These are phyloP conservation scores for Leucania comma DNA, from an alignment of 2,888 invertebrate genomes.

Conservation along the genomic window DNA sequence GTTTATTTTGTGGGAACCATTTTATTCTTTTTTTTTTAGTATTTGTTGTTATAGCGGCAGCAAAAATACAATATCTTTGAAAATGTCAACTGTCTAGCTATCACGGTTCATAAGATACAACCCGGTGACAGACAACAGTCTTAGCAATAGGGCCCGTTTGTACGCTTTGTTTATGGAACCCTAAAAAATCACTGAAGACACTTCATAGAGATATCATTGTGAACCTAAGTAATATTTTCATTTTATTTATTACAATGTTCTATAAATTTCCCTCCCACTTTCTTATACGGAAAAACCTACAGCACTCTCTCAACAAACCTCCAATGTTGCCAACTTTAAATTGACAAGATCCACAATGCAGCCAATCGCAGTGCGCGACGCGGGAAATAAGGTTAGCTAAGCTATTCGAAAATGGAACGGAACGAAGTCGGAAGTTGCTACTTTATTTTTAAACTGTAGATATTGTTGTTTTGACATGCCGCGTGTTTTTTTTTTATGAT, in stretches of 20 bases:
- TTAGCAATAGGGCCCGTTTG: too few species aligned
- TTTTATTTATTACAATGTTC: neutral
- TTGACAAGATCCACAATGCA: slow-evolving; percentile 23
- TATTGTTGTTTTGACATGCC: slow-evolving; percentile 27
- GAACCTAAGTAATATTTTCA: neutral
- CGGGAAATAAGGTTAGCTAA: slow-evolving; percentile 51
- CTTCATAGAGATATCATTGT: too few species aligned
- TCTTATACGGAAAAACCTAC: neutral
- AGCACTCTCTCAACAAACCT: neutral
- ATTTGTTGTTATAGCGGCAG: too few species aligned
- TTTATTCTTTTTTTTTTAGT: too few species aligned
- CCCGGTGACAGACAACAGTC: too few species aligned
- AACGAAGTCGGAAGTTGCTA: slow-evolving; percentile 36
- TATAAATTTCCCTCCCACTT: neutral
- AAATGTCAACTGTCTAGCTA: too few species aligned
- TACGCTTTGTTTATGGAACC: too few species aligned
- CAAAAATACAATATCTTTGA: too few species aligned
- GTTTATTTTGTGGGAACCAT: too few species aligned
- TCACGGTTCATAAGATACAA: too few species aligned
- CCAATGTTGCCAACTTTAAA: slow-evolving; percentile 18
- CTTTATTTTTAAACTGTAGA: slow-evolving; percentile 34
- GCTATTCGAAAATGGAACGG: slow-evolving; percentile 56
- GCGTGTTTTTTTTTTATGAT: slow-evolving; percentile 14
- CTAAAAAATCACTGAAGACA: too few species aligned
- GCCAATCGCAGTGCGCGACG: slow-evolving; percentile 43